These are phyloP conservation scores for Paracanthobrama guichenoti DNA, from an alignment of 2,113 vertebrate genomes.

Conservation along the genomic window DNA sequence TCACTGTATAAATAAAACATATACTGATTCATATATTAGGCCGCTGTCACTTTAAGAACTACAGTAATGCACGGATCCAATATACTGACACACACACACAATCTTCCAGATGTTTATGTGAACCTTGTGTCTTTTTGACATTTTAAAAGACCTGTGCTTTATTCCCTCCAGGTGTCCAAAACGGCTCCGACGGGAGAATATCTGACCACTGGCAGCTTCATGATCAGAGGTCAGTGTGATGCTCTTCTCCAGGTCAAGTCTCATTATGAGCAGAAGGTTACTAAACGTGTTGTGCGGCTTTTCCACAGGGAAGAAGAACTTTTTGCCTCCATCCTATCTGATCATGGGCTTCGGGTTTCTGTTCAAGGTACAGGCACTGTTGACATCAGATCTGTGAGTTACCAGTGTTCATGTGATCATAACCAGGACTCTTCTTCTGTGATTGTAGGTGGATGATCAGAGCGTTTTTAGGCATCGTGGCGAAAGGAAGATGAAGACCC, in stretches of 20 bases:
- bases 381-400: background rate
- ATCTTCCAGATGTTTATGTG: no score
- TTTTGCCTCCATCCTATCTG: conserved; percentile 93
- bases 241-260: background rate
- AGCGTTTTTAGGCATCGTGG: conserved; percentile 87
- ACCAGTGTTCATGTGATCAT: background rate
- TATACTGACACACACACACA: no score
- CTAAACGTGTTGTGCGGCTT: background rate
- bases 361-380: conserved; percentile 85
- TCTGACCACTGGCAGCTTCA: conserved; percentile 97
- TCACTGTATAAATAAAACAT: no score
- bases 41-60: no score
- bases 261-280: no score
- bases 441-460: conserved; percentile 87
- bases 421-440: background rate
- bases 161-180: conserved; percentile 86
- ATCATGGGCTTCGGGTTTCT: conserved; percentile 99
- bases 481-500: conserved; percentile 86
- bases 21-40: no score
- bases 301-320: conserved; percentile 93
- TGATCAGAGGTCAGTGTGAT: conserved; percentile 88
- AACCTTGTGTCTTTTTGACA: no score
- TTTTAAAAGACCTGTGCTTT: background rate
- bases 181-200: conserved; percentile 98
- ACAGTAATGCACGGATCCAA: no score